Evolutionary conservation across 2,797 vertebrate genomes (phyloP).

Genomic region (Rhabdomys pumilio): DNA sequence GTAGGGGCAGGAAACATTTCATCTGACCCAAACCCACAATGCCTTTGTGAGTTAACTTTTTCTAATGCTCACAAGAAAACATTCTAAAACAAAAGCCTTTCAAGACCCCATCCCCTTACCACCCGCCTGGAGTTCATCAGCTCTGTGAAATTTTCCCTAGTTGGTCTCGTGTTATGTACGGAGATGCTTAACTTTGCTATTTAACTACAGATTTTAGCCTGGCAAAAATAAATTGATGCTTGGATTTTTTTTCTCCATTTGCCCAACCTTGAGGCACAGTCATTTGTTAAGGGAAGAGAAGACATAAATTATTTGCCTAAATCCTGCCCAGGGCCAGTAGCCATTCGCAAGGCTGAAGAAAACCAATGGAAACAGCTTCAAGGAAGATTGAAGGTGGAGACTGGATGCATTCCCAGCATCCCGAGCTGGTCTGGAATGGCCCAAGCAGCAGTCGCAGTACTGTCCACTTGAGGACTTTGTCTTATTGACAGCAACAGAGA

Average conservation of each 20-base stretch:
- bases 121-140: not conserved
- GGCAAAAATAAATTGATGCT: slow-evolving; percentile 58
- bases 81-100: slow-evolving; percentile 51
- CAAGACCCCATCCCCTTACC: not conserved
- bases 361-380: slow-evolving; percentile 63
- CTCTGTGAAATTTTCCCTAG: not conserved
- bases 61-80: slow-evolving; percentile 46
- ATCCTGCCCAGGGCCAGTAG: slow-evolving; percentile 59
- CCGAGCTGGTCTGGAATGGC: slow-evolving; percentile 15
- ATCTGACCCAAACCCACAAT: slow-evolving; percentile 69
- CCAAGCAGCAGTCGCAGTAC: not conserved
- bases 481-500: slow-evolving; percentile 58
- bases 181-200: slow-evolving; percentile 60
- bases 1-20: slow-evolving; percentile 56
- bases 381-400: slow-evolving; percentile 59
- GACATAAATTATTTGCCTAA: slow-evolving; percentile 75
- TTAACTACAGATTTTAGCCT: slow-evolving; percentile 73
- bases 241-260: slow-evolving; percentile 41
- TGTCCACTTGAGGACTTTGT: not conserved
- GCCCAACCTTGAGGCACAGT: slow-evolving; percentile 36
- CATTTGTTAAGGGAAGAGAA: slow-evolving; percentile 63
- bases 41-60: slow-evolving; percentile 44
- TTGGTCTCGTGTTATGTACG: not conserved
- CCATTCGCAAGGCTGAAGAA: slow-evolving; percentile 75
- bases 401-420: not conserved